Evolutionary conservation across 2,113 vertebrate species (phyloP).

Genomic region (Lepus timidus): DNA sequence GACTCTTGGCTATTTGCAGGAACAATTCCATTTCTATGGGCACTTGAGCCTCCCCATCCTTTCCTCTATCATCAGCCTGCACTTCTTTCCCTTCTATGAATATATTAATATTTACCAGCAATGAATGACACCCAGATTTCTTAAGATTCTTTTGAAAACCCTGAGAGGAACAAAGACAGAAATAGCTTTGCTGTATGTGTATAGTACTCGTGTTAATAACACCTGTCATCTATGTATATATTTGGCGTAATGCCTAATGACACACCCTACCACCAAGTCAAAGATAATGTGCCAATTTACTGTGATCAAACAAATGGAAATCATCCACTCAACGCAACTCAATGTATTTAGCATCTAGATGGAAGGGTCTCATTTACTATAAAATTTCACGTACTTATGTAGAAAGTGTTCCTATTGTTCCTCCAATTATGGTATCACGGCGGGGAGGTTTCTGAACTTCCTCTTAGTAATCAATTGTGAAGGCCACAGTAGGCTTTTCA

Average conservation of each 20-base stretch:
- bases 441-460: not conserved
- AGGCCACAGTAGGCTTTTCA: not conserved
- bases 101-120: not conserved
- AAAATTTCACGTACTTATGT: not conserved
- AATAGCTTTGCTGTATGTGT: not conserved
- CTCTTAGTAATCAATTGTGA: not conserved
- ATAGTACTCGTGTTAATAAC: not conserved
- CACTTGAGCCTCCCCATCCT: too few relatives aligned
- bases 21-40: constrained; percentile 12
- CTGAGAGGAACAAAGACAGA: too few relatives aligned
- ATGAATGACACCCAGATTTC: not conserved
- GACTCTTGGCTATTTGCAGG: not conserved
- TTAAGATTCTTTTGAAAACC: constrained; percentile 41
- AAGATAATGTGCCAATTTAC: not conserved
- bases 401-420: not conserved
- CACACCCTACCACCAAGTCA: not conserved
- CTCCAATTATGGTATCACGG: not conserved
- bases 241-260: not conserved
- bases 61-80: not conserved
- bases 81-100: not conserved
- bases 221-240: not conserved
- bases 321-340: not conserved
- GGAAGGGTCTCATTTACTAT: not conserved
- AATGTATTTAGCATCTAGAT: not conserved
- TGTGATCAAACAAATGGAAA: not conserved